Evolutionary conservation across 2,113 vertebrate species (phyloP).

Genomic region (Zosterops japonicus): DNA sequence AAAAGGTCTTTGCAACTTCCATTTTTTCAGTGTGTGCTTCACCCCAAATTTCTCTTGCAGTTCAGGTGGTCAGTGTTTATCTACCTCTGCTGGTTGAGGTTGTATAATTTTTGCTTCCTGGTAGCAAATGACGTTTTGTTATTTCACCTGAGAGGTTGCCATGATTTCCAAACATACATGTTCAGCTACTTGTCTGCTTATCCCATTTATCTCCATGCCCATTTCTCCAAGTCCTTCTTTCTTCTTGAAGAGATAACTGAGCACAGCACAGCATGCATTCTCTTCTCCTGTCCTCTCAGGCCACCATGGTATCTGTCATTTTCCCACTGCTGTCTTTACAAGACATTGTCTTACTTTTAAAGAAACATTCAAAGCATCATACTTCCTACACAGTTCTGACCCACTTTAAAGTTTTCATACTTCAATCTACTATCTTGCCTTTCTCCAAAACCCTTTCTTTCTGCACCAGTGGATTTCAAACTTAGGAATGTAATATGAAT

Average conservation of each 20-base stretch:
- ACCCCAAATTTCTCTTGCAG: not conserved
- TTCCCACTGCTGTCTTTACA: not conserved
- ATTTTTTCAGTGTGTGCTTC: not conserved
- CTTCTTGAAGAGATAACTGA: not conserved
- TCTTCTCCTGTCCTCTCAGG: not conserved
- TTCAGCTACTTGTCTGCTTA: not conserved
- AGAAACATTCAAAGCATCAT: not conserved
- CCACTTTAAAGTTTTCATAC: not conserved
- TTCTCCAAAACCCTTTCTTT: not conserved
- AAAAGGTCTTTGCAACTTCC: not conserved
- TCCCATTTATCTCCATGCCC: not conserved
- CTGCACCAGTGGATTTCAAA: not conserved
- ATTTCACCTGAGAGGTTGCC: not conserved
- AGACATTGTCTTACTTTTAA: not conserved
- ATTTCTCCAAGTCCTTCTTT: not conserved
- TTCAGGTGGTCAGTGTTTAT: not conserved
- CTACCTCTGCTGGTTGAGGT: not conserved
- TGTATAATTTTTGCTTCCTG: not conserved
- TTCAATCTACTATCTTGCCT: not conserved
- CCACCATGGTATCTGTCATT: not conserved
- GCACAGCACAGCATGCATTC: not conserved
- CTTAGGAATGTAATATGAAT: not conserved
- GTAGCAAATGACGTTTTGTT: not conserved
- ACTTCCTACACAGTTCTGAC: not conserved
- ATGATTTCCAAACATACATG: not conserved